Percentiles rank a stretch among this genome's conserved stretches.
Evolutionary conservation across 2,797 vertebrate species (phyloP).

Genomic region (Coranthus polyacanthus): DNA sequence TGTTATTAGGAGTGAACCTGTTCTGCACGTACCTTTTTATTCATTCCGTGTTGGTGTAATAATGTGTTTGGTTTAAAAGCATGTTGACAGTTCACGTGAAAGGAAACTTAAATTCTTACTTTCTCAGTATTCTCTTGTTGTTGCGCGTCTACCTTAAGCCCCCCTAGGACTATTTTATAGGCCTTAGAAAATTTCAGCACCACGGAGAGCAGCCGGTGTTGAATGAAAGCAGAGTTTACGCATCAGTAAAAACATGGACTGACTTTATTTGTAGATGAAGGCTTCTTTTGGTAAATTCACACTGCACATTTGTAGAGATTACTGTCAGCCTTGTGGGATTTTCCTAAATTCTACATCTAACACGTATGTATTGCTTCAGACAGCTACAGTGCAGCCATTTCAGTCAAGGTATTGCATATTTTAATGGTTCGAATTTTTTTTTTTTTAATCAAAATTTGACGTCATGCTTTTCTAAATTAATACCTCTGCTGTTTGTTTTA

Average conservation of each 20-base stretch:
- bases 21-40: no score
- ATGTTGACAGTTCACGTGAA: background rate
- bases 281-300: background rate
- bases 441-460: background rate
- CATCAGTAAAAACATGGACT: background rate
- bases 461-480: background rate
- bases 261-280: background rate
- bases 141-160: no score
- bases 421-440: background rate
- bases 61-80: background rate
- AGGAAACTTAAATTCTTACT: background rate
- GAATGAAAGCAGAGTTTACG: background rate
- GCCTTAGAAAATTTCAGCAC: conserved; percentile 73
- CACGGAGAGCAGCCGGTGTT: conserved; percentile 75
- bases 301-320: background rate
- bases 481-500: conserved; percentile 16
- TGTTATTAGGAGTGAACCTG: background rate
- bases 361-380: background rate
- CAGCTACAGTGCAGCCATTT: background rate
- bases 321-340: background rate
- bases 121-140: no score
- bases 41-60: background rate
- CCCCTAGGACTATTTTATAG: no score
- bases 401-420: background rate
- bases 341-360: background rate